Conservation (phyloP, 1,140 invertebrate genomes). For the Phenacoccus solenopsis region DNA sequence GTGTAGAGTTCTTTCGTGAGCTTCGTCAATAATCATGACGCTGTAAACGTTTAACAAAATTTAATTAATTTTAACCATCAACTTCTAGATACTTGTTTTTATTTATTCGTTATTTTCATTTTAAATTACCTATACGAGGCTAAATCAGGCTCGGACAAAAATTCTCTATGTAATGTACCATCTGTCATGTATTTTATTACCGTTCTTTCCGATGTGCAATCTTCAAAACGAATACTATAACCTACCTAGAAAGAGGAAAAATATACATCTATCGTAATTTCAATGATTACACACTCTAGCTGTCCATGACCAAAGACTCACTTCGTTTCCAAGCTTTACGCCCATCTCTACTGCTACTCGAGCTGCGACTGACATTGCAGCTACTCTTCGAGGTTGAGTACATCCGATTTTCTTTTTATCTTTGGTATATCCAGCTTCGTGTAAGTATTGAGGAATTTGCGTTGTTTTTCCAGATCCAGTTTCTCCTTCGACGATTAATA, state of each 20-base stretch:
- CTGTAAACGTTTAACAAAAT: constrained; percentile 38
- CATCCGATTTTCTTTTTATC: constrained; percentile 65
- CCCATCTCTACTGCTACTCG: constrained; percentile 59
- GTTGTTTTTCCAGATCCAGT: constrained; percentile 98
- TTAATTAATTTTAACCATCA: too few relatives aligned
- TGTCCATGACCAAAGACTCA: too few relatives aligned
- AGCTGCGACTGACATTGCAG: constrained; percentile 64
- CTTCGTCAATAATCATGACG: constrained; percentile 99
- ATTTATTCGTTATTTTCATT: too few relatives aligned
- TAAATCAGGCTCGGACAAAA: constrained; percentile 92
- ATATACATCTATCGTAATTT: too few relatives aligned
- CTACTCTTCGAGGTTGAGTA: constrained; percentile 53
- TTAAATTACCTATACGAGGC: constrained; percentile 15
- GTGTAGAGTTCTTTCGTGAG: constrained; percentile 94
- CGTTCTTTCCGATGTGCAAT: constrained; percentile 59
- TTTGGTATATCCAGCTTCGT: constrained; percentile 77
- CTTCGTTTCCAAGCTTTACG: constrained; percentile 54
- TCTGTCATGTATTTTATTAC: constrained; percentile 99
- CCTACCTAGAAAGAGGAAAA: constrained; percentile 42
- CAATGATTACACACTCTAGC: too few relatives aligned
- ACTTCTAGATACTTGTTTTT: too few relatives aligned
- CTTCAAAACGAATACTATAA: constrained; percentile 67
- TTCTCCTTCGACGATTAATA: constrained; percentile 95
- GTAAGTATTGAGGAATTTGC: constrained; percentile 94
- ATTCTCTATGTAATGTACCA: constrained; percentile 94